Evolutionary conservation across 2,113 vertebrate species (phyloP), one percentile per base, ranked within the genome.

Genomic region (Chaetodon auriga): DNA sequence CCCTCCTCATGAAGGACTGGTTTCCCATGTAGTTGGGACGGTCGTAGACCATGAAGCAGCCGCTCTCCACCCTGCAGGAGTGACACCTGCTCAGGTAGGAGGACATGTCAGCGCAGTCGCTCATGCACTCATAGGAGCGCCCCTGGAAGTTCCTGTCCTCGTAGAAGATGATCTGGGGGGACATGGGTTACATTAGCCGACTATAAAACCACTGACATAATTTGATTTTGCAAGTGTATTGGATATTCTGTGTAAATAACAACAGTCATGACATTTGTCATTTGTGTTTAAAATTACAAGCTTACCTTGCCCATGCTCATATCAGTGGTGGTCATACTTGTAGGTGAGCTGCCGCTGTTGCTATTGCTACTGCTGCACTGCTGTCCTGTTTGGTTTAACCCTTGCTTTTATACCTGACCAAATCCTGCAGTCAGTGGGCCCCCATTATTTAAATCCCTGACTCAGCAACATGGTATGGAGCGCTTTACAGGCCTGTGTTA

Each of bases 101-200:
- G 76, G 92, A 14, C 89, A 95, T 85, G 75, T 95, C 93, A 0
- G 93, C 0, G 48, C 92, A 93, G 88, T 96, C 95, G 53, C 88
- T 93, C 68, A 80, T 91, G 88, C 92, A 93, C 88, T 95, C 95
- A 84, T 94, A 95, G 66, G 89, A 91, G 21, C 92, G 93, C 11
- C 95, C 94, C 89, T 93, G 90, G 90, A 95, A 94, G 92, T 95
- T 95, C 84, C 70, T 94, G 4, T 95, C 95, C 92, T 95, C 93
- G 83, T 92, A 95, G 74, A 95, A 94, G 62, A 87, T 92, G 70
- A 94, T 92, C 94, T 93, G 58, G 41, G 72, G 30, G 38, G 68
- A 14, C 85, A 38, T 48, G 7, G 19, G 6, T 16, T 15, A 0
- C 18, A 15, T 58, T 23, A 5, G 2, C 46, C 65, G 7, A 25